Percentiles rank a stretch among this genome's conserved stretches.
Conservation (phyloP, 2,888 invertebrate genomes). For the Nephrocerus scutellatus region DNA sequence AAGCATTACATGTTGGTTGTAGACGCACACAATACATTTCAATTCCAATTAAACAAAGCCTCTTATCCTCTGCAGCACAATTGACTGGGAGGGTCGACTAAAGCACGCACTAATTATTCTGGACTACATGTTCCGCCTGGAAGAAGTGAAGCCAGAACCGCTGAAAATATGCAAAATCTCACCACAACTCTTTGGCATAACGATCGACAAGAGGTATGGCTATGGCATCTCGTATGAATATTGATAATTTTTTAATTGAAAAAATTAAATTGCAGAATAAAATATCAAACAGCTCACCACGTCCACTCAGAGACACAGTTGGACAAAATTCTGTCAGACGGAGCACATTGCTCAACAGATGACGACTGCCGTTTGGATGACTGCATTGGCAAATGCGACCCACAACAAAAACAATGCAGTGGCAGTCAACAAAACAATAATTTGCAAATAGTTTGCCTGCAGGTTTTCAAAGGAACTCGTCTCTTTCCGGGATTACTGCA, state of each 20-base stretch:
- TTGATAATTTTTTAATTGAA: neutral
- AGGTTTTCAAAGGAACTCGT: slow-evolving; percentile 37
- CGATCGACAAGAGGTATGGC: slow-evolving; percentile 34
- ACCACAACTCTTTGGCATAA: slow-evolving; percentile 39
- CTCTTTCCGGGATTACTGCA: slow-evolving; percentile 39
- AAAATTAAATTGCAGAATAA: slow-evolving; percentile 30
- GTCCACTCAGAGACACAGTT: slow-evolving; percentile 39
- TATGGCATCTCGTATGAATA: neutral
- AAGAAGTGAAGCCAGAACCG: slow-evolving; percentile 44
- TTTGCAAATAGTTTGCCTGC: slow-evolving; percentile 41
- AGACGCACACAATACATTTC: neutral
- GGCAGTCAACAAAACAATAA: slow-evolving; percentile 44
- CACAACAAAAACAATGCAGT: slow-evolving; percentile 31
- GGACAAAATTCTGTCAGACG: slow-evolving; percentile 39
- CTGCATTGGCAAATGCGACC: slow-evolving; percentile 40
- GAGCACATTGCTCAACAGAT: slow-evolving; percentile 32
- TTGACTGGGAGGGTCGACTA: slow-evolving; percentile 39
- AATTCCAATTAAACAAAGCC: slow-evolving; percentile 1
- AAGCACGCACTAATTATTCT: slow-evolving; percentile 42
- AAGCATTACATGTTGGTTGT: slow-evolving; percentile 39
- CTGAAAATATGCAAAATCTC: slow-evolving; percentile 43
- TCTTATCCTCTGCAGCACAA: slow-evolving; percentile 27
- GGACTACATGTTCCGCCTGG: slow-evolving; percentile 42
- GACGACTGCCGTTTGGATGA: slow-evolving; percentile 37
- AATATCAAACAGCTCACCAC: slow-evolving; percentile 42